Base-by-base conservation (phyloP, 2,797 vertebrate genomes). In the Halcyon leucocephala region DNA sequence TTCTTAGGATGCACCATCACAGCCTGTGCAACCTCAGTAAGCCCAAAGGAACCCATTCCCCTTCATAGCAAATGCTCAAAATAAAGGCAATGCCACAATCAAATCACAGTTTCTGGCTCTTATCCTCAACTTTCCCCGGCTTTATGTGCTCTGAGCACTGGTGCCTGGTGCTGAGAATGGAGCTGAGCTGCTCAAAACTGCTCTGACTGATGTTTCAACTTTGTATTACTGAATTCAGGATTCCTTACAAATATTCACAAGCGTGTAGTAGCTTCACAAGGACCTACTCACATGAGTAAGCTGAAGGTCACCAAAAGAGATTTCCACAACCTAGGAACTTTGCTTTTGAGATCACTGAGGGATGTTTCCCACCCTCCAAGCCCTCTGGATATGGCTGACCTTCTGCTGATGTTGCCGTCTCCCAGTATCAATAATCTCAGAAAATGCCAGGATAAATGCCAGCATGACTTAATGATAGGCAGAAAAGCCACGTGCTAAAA, bases 1-100 rank as follows among this genome's bases (percentile, higher is more conserved):
- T 31, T 85, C 14, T 90, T 37, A 21, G 31, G n/a, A 42, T 88
- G 29, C 24, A 44, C 44, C 28, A 16, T 65, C 37, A 51, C 16
- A 78, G 25, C 10, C n/a, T 28, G 39, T 18, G 41, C 66, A 49
- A 28, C 48, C 71, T 79, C 19, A 25, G 17, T 51, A 54, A 71
- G 28, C 31, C 46, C 41, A 33, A 21, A 64, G 57, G 70, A 87
- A 71, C 13, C 9, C 0, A 0, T 26, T 85, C 7, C 12, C 24
- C 39, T 72, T 39, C 5, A 12, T 7, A n/a, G 37, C 24, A 76
- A 71, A 76, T 0, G 2, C 26, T 57, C n/a, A 20, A 6, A 37
- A 33, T 35, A 78, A 48, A 51, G n/a, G 60, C 49, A 58, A 28
- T 24, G 26, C 42, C 55, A 49, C 31, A 26, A 28, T 39, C 58